Base-by-base conservation (phyloP, 1,140 invertebrate genomes). In the Heliothis subflexa region DNA sequence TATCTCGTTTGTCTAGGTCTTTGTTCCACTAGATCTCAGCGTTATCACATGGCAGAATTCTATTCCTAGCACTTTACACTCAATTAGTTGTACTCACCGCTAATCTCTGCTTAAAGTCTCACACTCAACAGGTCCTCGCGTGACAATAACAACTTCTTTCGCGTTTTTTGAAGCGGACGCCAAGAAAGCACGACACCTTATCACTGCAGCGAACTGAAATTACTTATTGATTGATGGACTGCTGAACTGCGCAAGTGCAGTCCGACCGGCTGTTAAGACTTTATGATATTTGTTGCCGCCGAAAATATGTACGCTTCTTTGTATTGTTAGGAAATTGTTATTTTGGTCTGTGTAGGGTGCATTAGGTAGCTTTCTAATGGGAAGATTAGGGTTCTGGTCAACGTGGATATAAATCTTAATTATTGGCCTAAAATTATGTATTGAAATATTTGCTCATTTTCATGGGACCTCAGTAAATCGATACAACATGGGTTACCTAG, bases 121-220 rank as follows among this genome's bases (percentile, higher is more conserved):
- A 47, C 40, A 66, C n/a, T 66, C 62, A 66, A 66, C 62, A 66
- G 62, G 62, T 66, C 16, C 61, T 64, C n/a, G 61, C 40, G 14
- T 62, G 28, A 62, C 28, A 28, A 47, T 47, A 47, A 66, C n/a
- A 47, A 21, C n/a, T 64, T 64, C 40, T 18, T 3, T 9, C n/a
- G 18, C 47, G 16, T 16, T 16, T 16, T 16, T 64, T 40, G n/a
- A 21, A 25, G 21, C 18, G 21, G 3, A 25, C 11, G 40, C 62
- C 4, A 47, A 28, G 33, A 33, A 14, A n/a, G 14, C 7, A 7
- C 61, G 33, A 16, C 62, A 47, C 13, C 47, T 64, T 66, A 66
- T 47, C 40, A 11, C 40, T 47, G 55, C 59, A 40, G 59, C 33
- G 62, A 21, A 11, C 10, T 66, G 3, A 13, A 66, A 66, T 18